Evolutionary conservation across 2,797 vertebrate species (phyloP).

Genomic region (Myoxocephalus aenaeus): DNA sequence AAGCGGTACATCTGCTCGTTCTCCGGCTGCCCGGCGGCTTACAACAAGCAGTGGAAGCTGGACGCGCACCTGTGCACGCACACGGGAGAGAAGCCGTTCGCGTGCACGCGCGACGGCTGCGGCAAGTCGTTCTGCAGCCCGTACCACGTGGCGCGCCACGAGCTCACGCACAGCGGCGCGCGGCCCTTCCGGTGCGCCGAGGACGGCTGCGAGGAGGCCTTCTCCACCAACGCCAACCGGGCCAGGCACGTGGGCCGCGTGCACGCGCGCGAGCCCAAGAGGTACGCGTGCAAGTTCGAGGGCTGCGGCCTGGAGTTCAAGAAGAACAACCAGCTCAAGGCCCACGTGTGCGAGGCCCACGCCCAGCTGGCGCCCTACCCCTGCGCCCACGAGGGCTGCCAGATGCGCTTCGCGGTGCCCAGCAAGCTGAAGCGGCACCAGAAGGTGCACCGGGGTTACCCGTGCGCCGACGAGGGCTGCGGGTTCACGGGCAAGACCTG

Average conservation of each 20-base stretch:
- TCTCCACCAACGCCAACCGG: slow-evolving; percentile 88
- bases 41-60: slow-evolving; percentile 90
- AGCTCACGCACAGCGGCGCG: slow-evolving; percentile 87
- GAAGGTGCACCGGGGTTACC: slow-evolving; percentile 92
- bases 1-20: slow-evolving; percentile 91
- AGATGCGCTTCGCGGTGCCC: slow-evolving; percentile 84
- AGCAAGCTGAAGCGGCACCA: slow-evolving; percentile 87
- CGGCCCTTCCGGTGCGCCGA: slow-evolving; percentile 83
- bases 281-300: slow-evolving; percentile 85
- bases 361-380: slow-evolving; percentile 83
- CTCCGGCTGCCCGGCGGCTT: slow-evolving; percentile 83
- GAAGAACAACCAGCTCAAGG: slow-evolving; percentile 93
- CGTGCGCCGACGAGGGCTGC: slow-evolving; percentile 87
- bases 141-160: slow-evolving; percentile 88
- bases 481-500: slow-evolving; percentile 89
- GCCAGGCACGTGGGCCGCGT: slow-evolving; percentile 86
- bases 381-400: slow-evolving; percentile 89
- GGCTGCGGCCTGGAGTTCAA: slow-evolving; percentile 89
- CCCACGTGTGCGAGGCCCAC: slow-evolving; percentile 90
- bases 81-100: slow-evolving; percentile 89
- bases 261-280: slow-evolving; percentile 80
- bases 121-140: slow-evolving; percentile 86
- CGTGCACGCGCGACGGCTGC: slow-evolving; percentile 85
- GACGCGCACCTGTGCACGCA: slow-evolving; percentile 91
- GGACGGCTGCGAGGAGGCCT: slow-evolving; percentile 77